phyloP scores from a whole-genome alignment of 2,888 invertebrate species.

The Drosophila meridiana region DNA sequence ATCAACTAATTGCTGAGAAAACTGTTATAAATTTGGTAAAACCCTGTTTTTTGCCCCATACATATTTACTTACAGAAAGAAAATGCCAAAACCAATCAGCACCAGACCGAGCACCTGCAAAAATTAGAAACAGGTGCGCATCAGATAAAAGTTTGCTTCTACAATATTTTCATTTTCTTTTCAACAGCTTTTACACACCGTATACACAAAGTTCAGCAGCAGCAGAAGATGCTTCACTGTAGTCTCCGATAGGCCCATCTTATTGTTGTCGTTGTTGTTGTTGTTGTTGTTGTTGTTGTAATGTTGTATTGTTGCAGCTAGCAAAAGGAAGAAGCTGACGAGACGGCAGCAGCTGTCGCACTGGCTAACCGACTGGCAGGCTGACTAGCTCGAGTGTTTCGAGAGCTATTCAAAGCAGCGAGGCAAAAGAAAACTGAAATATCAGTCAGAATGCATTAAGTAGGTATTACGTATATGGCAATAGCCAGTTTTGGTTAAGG shows the following conservation, averaged over 20 bases:
- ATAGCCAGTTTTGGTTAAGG: constrained; percentile 53
- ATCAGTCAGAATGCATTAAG: constrained; percentile 58
- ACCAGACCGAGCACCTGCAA: constrained; percentile 75
- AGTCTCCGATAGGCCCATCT: constrained; percentile 74
- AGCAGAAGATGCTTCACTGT: constrained; percentile 80
- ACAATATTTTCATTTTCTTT: not conserved
- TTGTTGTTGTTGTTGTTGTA: not conserved
- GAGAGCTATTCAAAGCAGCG: constrained; percentile 48
- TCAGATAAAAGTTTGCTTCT: not conserved
- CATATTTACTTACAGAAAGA: constrained; percentile 69
- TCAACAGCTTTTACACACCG: constrained; percentile 64
- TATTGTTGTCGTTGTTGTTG: constrained; percentile 23
- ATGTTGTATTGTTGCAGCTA: constrained; percentile 27
- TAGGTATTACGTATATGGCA: constrained; percentile 63
- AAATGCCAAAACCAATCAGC: constrained; percentile 80
- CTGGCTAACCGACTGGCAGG: constrained; percentile 21
- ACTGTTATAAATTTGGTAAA: not conserved
- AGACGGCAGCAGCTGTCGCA: constrained; percentile 12
- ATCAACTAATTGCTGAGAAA: not conserved
- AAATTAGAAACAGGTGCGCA: constrained; percentile 22
- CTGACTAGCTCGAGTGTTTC: constrained; percentile 11
- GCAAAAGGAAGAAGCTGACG: constrained; percentile 21
- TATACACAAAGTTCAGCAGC: constrained; percentile 78
- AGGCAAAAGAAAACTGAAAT: constrained; percentile 8
- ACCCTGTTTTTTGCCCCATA: not conserved